Evolutionary conservation across 2,797 vertebrate genomes (phyloP), one percentile per base, ranked within the genome.

Genomic region (Crax fasciolata): DNA sequence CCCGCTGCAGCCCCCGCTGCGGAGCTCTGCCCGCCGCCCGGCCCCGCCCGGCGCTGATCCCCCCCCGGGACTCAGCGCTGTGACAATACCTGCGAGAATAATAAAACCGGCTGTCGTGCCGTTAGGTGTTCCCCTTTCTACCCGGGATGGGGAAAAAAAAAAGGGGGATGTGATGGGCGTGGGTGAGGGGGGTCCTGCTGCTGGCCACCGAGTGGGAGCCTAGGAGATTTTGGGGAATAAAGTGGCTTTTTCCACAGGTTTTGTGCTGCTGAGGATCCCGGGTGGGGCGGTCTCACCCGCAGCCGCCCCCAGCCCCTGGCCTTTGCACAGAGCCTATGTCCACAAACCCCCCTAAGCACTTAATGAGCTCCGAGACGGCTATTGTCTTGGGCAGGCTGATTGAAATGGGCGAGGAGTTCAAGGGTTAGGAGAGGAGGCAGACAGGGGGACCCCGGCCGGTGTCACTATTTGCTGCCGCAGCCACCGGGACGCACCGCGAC

Each of bases 351-450:
- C 76, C 24, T 14, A 4, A 89, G 82, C 82, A 75, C 72, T 78
- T 87, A 72, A 95, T 74, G 91, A 95, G 89, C 96, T 95, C 74
- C 61, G 91, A 92, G 93, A 61, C 79, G 1, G 66, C 84, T 89
- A 94, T 97, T 95, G 96, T 97, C 94, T 94, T 88, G 85, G 43
- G 81, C 92, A 87, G 94, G 54, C 82, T 95, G 95, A 85, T 85
- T 77, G 91, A 92, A 91, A 94, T 49, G 44, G 49, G 89, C 77
- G 8, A 84, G 84, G 84, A 77, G 91, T 93, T 81, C 91, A 65
- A 89, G 94, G 93, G 94, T 92, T 92, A 77, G 72, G 62, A 91
- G 49, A 68, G 93, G 87, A 73, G 49, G 11, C 49, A 73, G 71
- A 77, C 81, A 54, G 55, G 49, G 80, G 10, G 38, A 5, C 58